Evolutionary conservation across 2,888 invertebrate genomes (phyloP), one percentile per base, ranked within the genome.

Genomic region (Oscheius sp.): DNA sequence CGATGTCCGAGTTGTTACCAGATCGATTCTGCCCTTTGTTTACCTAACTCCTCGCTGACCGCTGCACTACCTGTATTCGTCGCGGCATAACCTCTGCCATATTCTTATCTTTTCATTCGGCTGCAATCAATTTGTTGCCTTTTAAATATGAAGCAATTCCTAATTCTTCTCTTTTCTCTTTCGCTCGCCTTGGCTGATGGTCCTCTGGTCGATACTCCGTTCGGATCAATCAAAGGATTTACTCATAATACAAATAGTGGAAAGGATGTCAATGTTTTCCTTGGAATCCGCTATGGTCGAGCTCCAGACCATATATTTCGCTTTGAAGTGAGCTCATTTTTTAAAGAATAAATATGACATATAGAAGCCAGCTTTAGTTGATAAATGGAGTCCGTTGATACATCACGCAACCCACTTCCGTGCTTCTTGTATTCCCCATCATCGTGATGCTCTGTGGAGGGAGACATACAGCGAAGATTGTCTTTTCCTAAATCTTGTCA

Each of bases 391-490:
- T 0, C 72, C 72, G n/a, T 26, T 78, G 20, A 57, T 66, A 24
- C 80, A 80, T 57, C 73, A 74, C 33, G 80, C 80, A 28, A 77
- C 73, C 22, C 70, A 71, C 12, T 80, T 76, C 71, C 68, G 75
- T 22, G 80, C 76, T 22, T 71, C 76, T 1, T 80, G 77, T 51
- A 80, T 80, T 36, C 79, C 79, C 26, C 71, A 72, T 8, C 59
- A 70, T 5, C 41, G 71, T 4, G 67, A 71, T 0, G 74, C 70
- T 9, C 63, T 78, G 0, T 66, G 67, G 4, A 68, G 73, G 8
- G 71, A 78, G 30, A 77, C 76, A 47, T 76, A 74, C 70, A 70
- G 71, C 38, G 80, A 80, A 44, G 80, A 80, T 54, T 80, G 80
- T 17, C 73, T 80, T 0, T 80, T 80, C 66, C 50, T 80, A 26